Evolutionary conservation across 2,113 vertebrate genomes (phyloP), one percentile per base, ranked within the genome.

Genomic region (Nanorana parkeri): DNA sequence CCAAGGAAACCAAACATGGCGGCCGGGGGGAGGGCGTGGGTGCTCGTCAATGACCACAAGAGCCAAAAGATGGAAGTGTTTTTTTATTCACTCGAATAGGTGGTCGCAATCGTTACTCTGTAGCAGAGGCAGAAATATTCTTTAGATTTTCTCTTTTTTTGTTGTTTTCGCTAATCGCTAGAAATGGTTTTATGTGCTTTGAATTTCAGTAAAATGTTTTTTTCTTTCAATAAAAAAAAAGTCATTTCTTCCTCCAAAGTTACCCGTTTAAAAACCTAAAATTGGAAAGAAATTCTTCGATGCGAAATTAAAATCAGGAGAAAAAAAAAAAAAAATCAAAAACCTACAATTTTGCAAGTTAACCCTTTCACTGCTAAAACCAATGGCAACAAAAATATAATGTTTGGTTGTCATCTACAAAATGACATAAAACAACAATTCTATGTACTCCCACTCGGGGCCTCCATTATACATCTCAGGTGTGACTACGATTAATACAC

Each of bases 21-120:
- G 5, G 4, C 32, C n/a, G n/a, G n/a, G n/a, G n/a, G n/a, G n/a
- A n/a, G n/a, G n/a, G n/a, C n/a, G n/a, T n/a, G n/a, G n/a, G 20
- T 7, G 3, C 56, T 58, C 56, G 3, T 58, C 56, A 77, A 77
- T 77, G 51, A 77, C 0, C 73, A 65, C 56, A 55, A n/a, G 41
- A 65, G 20, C n/a, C 75, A 6, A 29, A 54, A 15, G 32, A 65
- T 65, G 75, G 60, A 77, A 77, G 58, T 51, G 60, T 26, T 77
- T 51, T 32, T 75, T 77, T 77, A 77, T 77, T 77, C 61, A 10
- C 76, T 67, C 8, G 68, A 71, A 71, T 52, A 83, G 51, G 76
- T 24, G 32, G 78, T 56, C 4, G 52, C 52, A 28, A 61, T 61
- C 58, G 23, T 61, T 61, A 61, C 58, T 61, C n/a, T 61, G 58